A percentile compares a stretch with the other conserved stretches of the same genome.
Evolutionary conservation across 2,888 invertebrate genomes (phyloP).

Genomic region (Timema podura): DNA sequence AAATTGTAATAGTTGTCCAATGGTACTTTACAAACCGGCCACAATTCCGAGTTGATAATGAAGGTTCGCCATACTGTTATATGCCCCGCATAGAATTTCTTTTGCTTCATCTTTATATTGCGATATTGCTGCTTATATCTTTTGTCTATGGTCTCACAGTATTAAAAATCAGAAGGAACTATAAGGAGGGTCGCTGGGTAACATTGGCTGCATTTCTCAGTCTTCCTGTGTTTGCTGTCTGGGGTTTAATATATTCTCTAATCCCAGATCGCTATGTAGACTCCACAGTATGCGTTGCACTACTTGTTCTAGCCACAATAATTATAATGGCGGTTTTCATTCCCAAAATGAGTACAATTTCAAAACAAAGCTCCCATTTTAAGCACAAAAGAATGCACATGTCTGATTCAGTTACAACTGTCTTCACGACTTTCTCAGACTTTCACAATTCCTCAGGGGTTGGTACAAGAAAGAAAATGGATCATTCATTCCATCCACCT

Average conservation of each 20-base stretch:
- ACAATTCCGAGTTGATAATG: slow-evolving; percentile 21
- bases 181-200: slow-evolving; percentile 40
- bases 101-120: slow-evolving; percentile 38
- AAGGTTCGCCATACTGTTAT: slow-evolving; percentile 34
- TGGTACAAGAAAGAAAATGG: slow-evolving; percentile 22
- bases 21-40: slow-evolving; percentile 36
- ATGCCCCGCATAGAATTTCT: slow-evolving; percentile 37
- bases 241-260: slow-evolving; percentile 36
- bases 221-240: slow-evolving; percentile 36
- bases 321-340: slow-evolving; percentile 40
- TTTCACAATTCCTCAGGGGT: slow-evolving; percentile 24
- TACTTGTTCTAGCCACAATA: slow-evolving; percentile 38
- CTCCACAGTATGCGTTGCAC: slow-evolving; percentile 39
- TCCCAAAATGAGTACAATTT: slow-evolving; percentile 41
- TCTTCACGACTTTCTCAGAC: slow-evolving; percentile 39
- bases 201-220: slow-evolving; percentile 38
- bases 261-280: slow-evolving; percentile 37
- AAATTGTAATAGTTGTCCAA: slow-evolving; percentile 39
- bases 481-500: slow-evolving; percentile 9
- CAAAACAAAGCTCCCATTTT: slow-evolving; percentile 36
- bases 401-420: slow-evolving; percentile 38
- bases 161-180: slow-evolving; percentile 40
- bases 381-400: slow-evolving; percentile 38
- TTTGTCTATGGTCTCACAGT: slow-evolving; percentile 40
- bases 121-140: slow-evolving; percentile 37